phyloP scores from a whole-genome alignment of 2,888 invertebrate species.

The Amphipoea lucens region DNA sequence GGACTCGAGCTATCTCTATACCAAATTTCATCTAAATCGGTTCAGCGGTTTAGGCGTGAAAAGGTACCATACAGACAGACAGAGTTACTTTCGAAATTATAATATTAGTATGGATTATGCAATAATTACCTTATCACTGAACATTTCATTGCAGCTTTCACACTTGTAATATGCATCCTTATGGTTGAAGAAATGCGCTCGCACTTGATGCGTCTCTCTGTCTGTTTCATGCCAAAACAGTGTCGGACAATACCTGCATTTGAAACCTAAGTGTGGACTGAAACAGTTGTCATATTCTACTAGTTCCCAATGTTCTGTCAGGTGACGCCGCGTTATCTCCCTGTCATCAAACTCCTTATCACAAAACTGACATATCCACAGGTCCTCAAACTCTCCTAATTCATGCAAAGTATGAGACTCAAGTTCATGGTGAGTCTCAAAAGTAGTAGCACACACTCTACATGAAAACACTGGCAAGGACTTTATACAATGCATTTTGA shows the following conservation, averaged over 20 bases:
- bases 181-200: slow-evolving; percentile 79
- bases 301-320: slow-evolving; percentile 80
- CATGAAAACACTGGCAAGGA: slow-evolving; percentile 81
- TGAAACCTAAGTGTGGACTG: slow-evolving; percentile 87
- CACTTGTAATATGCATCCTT: slow-evolving; percentile 85
- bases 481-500: slow-evolving; percentile 83
- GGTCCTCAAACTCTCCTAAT: slow-evolving; percentile 83
- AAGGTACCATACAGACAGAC: no score
- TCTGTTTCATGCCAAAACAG: slow-evolving; percentile 89
- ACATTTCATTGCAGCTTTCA: slow-evolving; percentile 79
- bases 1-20: no score
- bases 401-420: slow-evolving; percentile 79
- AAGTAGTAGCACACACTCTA: slow-evolving; percentile 82
- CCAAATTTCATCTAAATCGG: no score
- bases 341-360: slow-evolving; percentile 86
- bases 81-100: no score
- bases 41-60: no score
- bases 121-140: slow-evolving; percentile 86
- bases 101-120: neutral
- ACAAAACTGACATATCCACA: slow-evolving; percentile 89
- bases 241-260: slow-evolving; percentile 86
- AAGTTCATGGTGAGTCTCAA: slow-evolving; percentile 80
- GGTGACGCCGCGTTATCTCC: slow-evolving; percentile 78
- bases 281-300: slow-evolving; percentile 86
- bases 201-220: slow-evolving; percentile 84